Base-by-base conservation (phyloP, 1,140 invertebrate species). In the Leptopilina boulardi region DNA sequence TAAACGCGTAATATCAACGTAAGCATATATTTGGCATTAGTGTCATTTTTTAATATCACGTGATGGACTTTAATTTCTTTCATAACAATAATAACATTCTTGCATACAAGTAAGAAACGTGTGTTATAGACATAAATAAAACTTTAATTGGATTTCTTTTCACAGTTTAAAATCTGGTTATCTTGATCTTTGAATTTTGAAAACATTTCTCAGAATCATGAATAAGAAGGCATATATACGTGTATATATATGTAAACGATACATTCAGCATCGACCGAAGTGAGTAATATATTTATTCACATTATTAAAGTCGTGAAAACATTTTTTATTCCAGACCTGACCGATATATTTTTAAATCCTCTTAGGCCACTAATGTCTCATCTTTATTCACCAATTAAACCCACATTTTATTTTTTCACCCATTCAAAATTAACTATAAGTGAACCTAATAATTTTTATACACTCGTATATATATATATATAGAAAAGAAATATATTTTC, bases 191-290 rank as follows among this genome's bases (percentile, higher is more conserved):
- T 23, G 26, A 30, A 66, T 66, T 66, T 30, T 26, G 56, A 66
- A 66, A 66, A 66, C 56, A 23, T 66, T 66, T 66, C 56, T 66
- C 23, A 9, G 56, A 66, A 66, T 66, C 56, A 66, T 66, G 56
- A 66, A 66, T 66, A 66, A 66, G 26, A 3, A 56, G 19, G 6
- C 6, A 34, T 34, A 34, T 34, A 34, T 6, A 34, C 30, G 6
- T 34, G 2, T 34, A 3, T 34, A 3, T 34, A n/a, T n/a, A n/a
- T n/a, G n/a, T n/a, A n/a, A n/a, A n/a, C 30, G 21, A 1, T 26
- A 26, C 2, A 2, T 4, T 26, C 23, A 59, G 23, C 56, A 19
- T 21, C 54, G 4, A 15, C 11, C 21, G 19, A 26, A 47, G 15
- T 47, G 44, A 47, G 13, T 47, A 47, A 47, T 47, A 47, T 47